Evolutionary conservation across 2,888 invertebrate species (phyloP), one percentile per base, ranked within the genome.

Genomic region (Apodemia mormo): DNA sequence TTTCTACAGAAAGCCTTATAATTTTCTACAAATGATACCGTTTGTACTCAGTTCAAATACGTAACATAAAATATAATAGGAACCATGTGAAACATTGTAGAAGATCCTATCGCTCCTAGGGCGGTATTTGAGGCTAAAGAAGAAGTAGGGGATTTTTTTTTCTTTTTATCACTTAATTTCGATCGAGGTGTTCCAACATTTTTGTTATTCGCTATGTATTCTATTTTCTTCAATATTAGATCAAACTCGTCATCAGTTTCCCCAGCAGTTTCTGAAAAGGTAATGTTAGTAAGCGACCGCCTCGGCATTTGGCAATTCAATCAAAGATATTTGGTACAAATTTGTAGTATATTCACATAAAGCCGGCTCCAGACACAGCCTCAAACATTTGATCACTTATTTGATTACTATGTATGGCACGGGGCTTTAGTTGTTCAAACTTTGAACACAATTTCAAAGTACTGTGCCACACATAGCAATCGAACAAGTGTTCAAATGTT

Each of bases 1-100:
- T 7, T 40, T 40, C 6, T 40, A 40, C 40, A 40, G 40, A 1
- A 4, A 40, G 3, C 40, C 7, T 37, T 5, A 37, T 40, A 40
- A 7, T 40, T 40, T 40, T 40, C 40, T 7, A 7, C 1, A 40
- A 5, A 7, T 5, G 5, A 40, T 40, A 40, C 5, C 40, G 40
- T 40, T 40, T 40, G 40, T 40, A 40, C 40, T 7, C 40, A 40
- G 40, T 4, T 7, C 7, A 40, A 40, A 12, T 49, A 49, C 5
- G 4, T 49, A 49, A 22, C 45, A 64, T 56, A n/a, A 68, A 70
- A 68, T 66, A 65, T 67, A 68, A 30, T 67, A 30, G 33, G 30
- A 58, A 90, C 91, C 87, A 87, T 84, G 67, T 88, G 85, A 79
- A 92, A 91, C 82, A 91, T 81, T 2, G 87, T 49, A 14, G 49